These are phyloP conservation scores for Hippocampus barbouri DNA, from an alignment of 2,113 vertebrate species.

Conservation along the genomic window DNA sequence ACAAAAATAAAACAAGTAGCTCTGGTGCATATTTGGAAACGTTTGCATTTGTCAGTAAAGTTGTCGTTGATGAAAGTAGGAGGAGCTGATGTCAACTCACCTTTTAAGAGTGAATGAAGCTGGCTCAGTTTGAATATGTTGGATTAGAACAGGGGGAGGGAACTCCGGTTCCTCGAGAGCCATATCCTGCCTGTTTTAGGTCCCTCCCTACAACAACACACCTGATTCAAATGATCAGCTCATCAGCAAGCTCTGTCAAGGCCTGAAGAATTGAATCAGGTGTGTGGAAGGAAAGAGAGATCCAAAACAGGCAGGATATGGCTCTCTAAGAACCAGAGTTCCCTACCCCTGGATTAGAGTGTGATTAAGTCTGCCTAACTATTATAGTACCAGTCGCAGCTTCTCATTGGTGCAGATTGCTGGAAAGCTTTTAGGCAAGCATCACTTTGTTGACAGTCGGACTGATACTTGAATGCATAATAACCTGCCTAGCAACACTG, in stretches of 20 bases:
- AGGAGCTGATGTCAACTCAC: constrained; percentile 49
- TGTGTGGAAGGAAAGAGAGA: too few relatives aligned
- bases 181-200: too few relatives aligned
- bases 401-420: constrained; percentile 31
- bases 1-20: constrained; percentile 72
- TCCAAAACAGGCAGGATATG: too few relatives aligned
- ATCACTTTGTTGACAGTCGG: background rate
- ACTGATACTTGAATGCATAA: background rate
- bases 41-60: constrained; percentile 7
- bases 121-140: constrained; percentile 56
- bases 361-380: constrained; percentile 25
- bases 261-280: too few relatives aligned
- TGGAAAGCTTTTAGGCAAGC: constrained; percentile 34
- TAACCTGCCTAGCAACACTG: constrained; percentile 1
- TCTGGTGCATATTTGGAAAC: constrained; percentile 68
- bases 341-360: constrained; percentile 23
- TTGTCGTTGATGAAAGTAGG: constrained; percentile 45
- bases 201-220: too few relatives aligned
- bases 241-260: too few relatives aligned
- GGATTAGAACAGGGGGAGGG: constrained; percentile 15
- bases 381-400: constrained; percentile 51
- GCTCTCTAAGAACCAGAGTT: too few relatives aligned
- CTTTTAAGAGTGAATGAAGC: constrained; percentile 37
- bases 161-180: too few relatives aligned
- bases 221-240: too few relatives aligned